Evolutionary conservation across 2,888 invertebrate genomes (phyloP).

Genomic region (Agrotis puta): DNA sequence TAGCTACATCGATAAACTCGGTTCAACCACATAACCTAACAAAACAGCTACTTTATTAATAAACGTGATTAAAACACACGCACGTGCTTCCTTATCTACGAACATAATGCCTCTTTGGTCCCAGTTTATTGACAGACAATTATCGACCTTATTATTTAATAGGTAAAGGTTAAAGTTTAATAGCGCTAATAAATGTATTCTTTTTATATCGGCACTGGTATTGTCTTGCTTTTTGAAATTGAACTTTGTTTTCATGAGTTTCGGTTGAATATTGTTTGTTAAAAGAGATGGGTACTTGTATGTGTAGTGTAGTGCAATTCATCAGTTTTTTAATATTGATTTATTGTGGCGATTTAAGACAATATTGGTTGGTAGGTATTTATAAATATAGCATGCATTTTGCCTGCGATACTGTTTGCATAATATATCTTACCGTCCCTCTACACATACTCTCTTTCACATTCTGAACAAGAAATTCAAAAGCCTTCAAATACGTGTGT

Average conservation of each 20-base stretch:
- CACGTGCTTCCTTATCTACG: slow-evolving; percentile 54
- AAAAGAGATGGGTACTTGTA: slow-evolving; percentile 21
- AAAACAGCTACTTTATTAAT: slow-evolving; percentile 23
- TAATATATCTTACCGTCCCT: too few relatives aligned
- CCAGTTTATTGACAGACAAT: slow-evolving; percentile 26
- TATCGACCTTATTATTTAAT: slow-evolving; percentile 16
- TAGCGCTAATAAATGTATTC: neutral
- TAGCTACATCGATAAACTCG: slow-evolving; percentile 27
- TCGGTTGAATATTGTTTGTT: slow-evolving; percentile 16
- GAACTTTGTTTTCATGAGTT: fast-evolving
- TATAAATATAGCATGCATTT: neutral
- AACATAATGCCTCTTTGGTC: slow-evolving; percentile 26
- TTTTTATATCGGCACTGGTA: neutral
- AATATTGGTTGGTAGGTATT: slow-evolving; percentile 4
- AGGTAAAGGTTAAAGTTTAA: slow-evolving; percentile 17
- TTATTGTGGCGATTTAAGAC: slow-evolving; percentile 30
- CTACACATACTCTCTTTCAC: too few relatives aligned
- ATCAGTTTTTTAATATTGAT: slow-evolving; percentile 39
- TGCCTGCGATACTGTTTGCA: too few relatives aligned
- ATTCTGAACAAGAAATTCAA: too few relatives aligned
- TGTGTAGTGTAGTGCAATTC: slow-evolving; percentile 20
- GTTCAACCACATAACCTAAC: slow-evolving; percentile 17
- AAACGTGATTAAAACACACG: slow-evolving; percentile 44
- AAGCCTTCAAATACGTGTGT: too few relatives aligned
- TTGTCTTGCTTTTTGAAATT: neutral